Base-by-base conservation (phyloP, 2,888 invertebrate species). In the Scotopteryx bipunctaria region DNA sequence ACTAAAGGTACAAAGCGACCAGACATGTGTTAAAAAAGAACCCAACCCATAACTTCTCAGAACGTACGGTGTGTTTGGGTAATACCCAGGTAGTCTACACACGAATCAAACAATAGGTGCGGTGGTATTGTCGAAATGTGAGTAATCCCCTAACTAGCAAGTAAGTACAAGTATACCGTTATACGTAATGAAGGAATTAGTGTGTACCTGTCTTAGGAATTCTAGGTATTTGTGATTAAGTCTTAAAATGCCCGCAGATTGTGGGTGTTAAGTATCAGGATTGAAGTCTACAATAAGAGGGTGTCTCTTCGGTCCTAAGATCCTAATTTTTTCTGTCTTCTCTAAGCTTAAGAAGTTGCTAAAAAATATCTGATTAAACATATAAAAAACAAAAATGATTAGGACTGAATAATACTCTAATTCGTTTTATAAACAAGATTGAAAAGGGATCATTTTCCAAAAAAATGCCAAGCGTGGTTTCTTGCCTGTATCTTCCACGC, bases 1-100 rank as follows among this genome's bases (percentile, higher is more conserved):
- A 25, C 25, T 9, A 25, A 27, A 27, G n/a, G 6, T 23, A 23
- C 5, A n/a, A n/a, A 27, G 9, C 5, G 9, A 27, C 27, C 27
- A 27, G 2, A 33, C 35, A 44, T 44, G 44, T 47, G 47, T 35
- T 19, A 4, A 14, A 40, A 36, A 49, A 49, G 42, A 42, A 16
- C 15, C 23, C 9, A 31, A 4, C 27, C 25, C 3, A 41, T 44
- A 27, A 3, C 8, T 57, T 57, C 53, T 25, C 0, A 38, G 56
- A 49, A 53, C 35, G 52, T 41, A 40, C 52, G 43, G 43, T 56
- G 41, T 33, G 41, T 57, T 35, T 57, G 49, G 45, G 44, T 29
- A 57, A 51, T 47, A 57, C 54, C 57, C 49, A 43, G 43, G 57
- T 53, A 56, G 19, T 17, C 32, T 43, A 35, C 42, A 36, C 41